phyloP scores from a whole-genome alignment of 1,140 invertebrate genomes.

The Stegodyphus dumicola region DNA sequence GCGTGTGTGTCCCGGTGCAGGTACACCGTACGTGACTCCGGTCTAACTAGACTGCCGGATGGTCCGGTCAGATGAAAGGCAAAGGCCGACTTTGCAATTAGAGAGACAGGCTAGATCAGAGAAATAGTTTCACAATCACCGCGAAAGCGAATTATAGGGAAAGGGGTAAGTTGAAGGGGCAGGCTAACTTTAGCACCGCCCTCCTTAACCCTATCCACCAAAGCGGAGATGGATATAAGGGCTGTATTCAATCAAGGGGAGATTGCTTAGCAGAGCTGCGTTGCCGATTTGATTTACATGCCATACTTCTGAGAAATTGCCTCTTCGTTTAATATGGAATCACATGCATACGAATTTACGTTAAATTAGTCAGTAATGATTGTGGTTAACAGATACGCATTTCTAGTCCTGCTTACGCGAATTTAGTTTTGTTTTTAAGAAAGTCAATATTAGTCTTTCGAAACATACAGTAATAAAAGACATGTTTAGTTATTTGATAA shows the following conservation, averaged over 20 bases:
- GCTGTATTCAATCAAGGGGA: slow-evolving; percentile 31
- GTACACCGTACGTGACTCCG: slow-evolving; percentile 22
- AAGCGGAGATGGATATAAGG: neutral
- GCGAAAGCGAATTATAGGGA: slow-evolving; percentile 33
- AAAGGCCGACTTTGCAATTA: slow-evolving; percentile 55
- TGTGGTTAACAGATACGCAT: neutral
- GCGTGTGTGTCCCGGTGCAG: neutral
- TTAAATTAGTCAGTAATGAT: neutral
- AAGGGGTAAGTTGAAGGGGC: neutral
- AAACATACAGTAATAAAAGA: too few relatives aligned
- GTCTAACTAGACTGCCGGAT: slow-evolving; percentile 27
- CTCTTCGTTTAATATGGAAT: slow-evolving; percentile 22
- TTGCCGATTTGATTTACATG: slow-evolving; percentile 27
- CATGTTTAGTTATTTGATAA: too few relatives aligned
- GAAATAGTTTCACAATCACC: slow-evolving; percentile 56
- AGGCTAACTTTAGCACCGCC: neutral
- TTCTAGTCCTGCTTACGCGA: too few relatives aligned
- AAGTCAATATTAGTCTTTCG: too few relatives aligned
- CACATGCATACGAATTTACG: neutral
- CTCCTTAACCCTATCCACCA: neutral
- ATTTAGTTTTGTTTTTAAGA: too few relatives aligned
- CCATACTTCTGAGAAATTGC: slow-evolving; percentile 7
- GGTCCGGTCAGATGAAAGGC: slow-evolving; percentile 53
- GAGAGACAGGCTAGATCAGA: slow-evolving; percentile 54
- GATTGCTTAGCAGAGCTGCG: slow-evolving; percentile 22